Percentiles rank a stretch among this genome's conserved stretches.
phyloP scores from a whole-genome alignment of 2,797 vertebrate genomes.

The Molossus molossus region DNA sequence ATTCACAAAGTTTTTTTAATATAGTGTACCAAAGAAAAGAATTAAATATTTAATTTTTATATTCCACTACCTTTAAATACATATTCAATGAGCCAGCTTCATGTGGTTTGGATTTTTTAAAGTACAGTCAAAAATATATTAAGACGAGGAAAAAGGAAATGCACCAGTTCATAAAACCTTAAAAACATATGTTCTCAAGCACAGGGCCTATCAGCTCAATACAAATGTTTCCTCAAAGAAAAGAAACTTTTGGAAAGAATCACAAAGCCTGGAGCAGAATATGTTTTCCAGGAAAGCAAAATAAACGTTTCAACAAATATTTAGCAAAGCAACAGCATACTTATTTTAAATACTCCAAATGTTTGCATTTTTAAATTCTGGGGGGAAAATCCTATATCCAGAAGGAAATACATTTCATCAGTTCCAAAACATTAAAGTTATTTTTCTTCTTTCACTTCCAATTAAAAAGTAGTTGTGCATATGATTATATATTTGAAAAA shows the following conservation, averaged over 20 bases:
- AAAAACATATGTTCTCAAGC: slow-evolving; percentile 76
- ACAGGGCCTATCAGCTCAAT: slow-evolving; percentile 71
- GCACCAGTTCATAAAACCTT: slow-evolving; percentile 71
- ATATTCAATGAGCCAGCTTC: neutral
- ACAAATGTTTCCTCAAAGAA: slow-evolving; percentile 67
- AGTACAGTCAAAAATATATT: slow-evolving; percentile 29
- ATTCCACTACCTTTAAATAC: slow-evolving; percentile 58
- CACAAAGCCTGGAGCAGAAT: slow-evolving; percentile 69
- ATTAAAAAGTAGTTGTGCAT: slow-evolving; percentile 70
- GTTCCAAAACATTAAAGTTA: slow-evolving; percentile 78
- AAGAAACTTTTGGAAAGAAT: slow-evolving; percentile 73
- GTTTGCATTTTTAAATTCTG: slow-evolving; percentile 75
- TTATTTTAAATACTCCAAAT: slow-evolving; percentile 76
- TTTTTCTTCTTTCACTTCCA: slow-evolving; percentile 77
- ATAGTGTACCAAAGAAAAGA: slow-evolving; percentile 55
- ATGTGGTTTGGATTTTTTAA: slow-evolving; percentile 67
- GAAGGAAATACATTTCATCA: slow-evolving; percentile 69
- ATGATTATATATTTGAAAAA: neutral
- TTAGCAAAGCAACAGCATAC: slow-evolving; percentile 77
- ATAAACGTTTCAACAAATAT: slow-evolving; percentile 82
- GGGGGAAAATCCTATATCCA: slow-evolving; percentile 56
- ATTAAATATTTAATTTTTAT: slow-evolving; percentile 41
- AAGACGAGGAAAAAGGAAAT: slow-evolving; percentile 70
- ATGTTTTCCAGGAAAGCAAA: slow-evolving; percentile 50
- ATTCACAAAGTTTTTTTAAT: slow-evolving; percentile 45